These are phyloP conservation scores for Epizoanthus scotinus DNA, from an alignment of 92 coral and sea anemone genomes.

Conservation along the genomic window DNA sequence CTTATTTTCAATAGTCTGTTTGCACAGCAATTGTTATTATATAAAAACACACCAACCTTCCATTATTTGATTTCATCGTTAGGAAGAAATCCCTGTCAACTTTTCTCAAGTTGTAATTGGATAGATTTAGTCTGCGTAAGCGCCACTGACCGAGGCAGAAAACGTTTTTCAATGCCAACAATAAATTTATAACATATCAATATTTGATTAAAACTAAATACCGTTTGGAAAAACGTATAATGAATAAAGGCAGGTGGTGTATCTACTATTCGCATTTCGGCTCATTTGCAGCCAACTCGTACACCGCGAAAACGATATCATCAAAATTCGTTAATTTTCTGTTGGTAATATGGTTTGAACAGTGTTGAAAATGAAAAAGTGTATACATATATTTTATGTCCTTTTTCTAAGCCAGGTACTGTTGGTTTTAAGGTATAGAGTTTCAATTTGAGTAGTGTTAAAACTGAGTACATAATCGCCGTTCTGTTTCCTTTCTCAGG, in stretches of 20 bases:
- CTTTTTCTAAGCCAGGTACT: slow-evolving; percentile 6
- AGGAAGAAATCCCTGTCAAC: background rate
- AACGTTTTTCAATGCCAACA: background rate
- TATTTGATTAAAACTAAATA: slow-evolving; percentile 26
- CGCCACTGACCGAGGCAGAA: background rate
- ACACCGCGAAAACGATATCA: background rate
- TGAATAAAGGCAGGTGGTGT: slow-evolving; percentile 21
- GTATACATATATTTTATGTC: background rate
- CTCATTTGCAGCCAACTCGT: slow-evolving; percentile 1
- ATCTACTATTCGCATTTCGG: background rate
- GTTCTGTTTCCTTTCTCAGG: background rate
- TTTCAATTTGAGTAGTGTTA: background rate
- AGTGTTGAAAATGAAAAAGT: background rate
- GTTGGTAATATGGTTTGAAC: background rate
- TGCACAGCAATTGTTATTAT: too few species aligned
- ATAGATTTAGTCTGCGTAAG: background rate
- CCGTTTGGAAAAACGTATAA: background rate
- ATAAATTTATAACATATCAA: slow-evolving; percentile 6
- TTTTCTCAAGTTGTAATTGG: background rate
- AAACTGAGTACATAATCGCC: slow-evolving; percentile 5
- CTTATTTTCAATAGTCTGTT: background rate
- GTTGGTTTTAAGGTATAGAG: background rate
- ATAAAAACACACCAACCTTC: too few species aligned
- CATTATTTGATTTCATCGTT: background rate
- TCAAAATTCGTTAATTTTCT: background rate